Evolutionary conservation across 2,888 invertebrate species (phyloP).

Genomic region (Lochmaea capreae): DNA sequence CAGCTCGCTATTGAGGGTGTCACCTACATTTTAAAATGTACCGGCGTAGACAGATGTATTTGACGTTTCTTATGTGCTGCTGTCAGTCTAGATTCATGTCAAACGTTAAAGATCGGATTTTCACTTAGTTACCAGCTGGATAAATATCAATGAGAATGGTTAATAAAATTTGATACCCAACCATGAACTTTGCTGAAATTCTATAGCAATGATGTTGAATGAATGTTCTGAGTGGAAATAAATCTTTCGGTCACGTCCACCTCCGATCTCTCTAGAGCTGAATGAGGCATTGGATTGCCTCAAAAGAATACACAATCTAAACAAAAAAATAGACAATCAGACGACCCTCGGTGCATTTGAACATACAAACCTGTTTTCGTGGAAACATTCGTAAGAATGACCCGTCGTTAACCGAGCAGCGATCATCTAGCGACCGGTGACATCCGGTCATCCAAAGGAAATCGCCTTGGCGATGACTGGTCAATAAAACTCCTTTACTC

Average conservation of each 20-base stretch:
- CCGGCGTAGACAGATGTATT: too few relatives aligned
- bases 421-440: constrained; percentile 60
- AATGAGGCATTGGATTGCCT: constrained; percentile 12
- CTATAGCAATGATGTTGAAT: too few relatives aligned
- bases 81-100: too few relatives aligned
- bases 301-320: constrained; percentile 11
- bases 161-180: too few relatives aligned
- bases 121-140: too few relatives aligned
- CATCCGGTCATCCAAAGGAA: constrained; percentile 54
- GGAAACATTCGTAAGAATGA: constrained; percentile 14
- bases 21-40: too few relatives aligned
- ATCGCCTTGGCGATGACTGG: constrained; percentile 50
- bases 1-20: too few relatives aligned
- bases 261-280: neutral
- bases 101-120: too few relatives aligned
- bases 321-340: constrained; percentile 19
- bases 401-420: constrained; percentile 56
- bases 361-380: constrained; percentile 6
- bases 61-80: too few relatives aligned
- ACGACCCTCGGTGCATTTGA: constrained; percentile 8
- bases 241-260: neutral
- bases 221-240: neutral
- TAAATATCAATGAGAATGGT: too few relatives aligned
- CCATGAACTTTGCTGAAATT: too few relatives aligned
- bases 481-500: constrained; percentile 17